Percentiles rank a stretch among this genome's conserved stretches.
These are phyloP conservation scores for Ictidomys tridecemlineatus DNA, from an alignment of 2,113 vertebrate genomes.

Conservation along the genomic window DNA sequence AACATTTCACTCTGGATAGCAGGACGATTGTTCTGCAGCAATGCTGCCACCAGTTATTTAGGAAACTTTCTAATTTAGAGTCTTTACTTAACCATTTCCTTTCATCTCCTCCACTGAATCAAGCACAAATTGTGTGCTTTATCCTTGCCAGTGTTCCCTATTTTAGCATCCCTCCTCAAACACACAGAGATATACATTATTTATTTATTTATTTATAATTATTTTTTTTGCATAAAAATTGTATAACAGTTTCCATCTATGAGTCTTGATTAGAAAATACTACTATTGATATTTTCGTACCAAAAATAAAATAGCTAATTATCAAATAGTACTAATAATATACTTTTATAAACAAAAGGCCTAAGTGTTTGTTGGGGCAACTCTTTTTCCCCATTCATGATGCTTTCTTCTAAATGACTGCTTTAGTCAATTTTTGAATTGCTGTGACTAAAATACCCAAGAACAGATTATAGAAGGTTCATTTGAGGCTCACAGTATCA, in stretches of 20 bases:
- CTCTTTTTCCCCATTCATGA: neutral
- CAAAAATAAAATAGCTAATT: too few relatives aligned
- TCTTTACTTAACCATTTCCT: neutral
- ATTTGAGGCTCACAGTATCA: too few relatives aligned
- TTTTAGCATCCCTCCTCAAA: neutral
- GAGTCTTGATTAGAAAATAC: too few relatives aligned
- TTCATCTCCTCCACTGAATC: neutral
- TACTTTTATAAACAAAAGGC: neutral
- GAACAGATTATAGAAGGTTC: too few relatives aligned
- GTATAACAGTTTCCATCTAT: too few relatives aligned
- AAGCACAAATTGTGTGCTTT: neutral
- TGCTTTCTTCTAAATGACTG: neutral
- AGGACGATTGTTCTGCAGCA: neutral
- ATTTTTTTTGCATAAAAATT: too few relatives aligned
- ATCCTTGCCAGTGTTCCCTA: neutral
- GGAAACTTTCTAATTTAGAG: neutral
- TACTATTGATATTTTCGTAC: too few relatives aligned
- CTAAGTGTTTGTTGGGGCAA: neutral
- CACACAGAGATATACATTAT: neutral
- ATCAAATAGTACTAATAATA: too few relatives aligned
- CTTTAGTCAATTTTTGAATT: too few relatives aligned
- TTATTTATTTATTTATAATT: too few relatives aligned
- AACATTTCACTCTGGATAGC: neutral
- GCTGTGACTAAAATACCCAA: too few relatives aligned
- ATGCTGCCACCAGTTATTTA: neutral